Evolutionary conservation across 2,797 vertebrate species (phyloP).

Genomic region (Eidolon dupreanum): DNA sequence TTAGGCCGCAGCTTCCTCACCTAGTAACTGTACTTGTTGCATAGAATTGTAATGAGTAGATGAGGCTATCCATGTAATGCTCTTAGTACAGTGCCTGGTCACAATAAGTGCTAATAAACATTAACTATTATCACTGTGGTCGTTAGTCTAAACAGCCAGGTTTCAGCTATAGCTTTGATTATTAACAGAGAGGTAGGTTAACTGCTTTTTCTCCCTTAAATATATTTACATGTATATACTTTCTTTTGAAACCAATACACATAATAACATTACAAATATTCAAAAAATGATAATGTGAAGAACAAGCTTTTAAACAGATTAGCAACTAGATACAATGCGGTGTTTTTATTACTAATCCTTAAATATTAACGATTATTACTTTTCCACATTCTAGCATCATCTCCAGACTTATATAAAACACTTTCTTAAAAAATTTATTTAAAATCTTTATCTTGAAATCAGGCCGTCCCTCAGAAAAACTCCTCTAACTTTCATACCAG

Average conservation of each 20-base stretch:
- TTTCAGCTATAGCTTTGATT: background rate
- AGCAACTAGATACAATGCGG: background rate
- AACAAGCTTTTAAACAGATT: constrained; percentile 38
- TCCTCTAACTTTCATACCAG: background rate
- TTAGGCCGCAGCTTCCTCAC: background rate
- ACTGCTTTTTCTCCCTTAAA: background rate
- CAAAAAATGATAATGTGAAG: background rate
- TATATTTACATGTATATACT: background rate
- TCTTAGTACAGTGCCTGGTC: background rate
- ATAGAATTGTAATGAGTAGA: background rate
- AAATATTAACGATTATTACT: background rate
- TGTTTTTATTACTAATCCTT: background rate
- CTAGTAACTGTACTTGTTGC: background rate
- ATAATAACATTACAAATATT: background rate
- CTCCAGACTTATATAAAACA: background rate
- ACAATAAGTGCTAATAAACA: background rate
- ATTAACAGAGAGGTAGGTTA: background rate
- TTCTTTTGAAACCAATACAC: background rate
- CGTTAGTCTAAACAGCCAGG: background rate
- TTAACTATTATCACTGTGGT: background rate
- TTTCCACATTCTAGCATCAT: background rate
- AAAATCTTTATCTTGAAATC: background rate
- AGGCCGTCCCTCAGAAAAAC: background rate
- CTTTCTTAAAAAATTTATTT: background rate
- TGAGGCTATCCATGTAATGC: background rate